Base-by-base conservation (phyloP, 1,140 invertebrate species). In the Macrobrachium rosenbergii region DNA sequence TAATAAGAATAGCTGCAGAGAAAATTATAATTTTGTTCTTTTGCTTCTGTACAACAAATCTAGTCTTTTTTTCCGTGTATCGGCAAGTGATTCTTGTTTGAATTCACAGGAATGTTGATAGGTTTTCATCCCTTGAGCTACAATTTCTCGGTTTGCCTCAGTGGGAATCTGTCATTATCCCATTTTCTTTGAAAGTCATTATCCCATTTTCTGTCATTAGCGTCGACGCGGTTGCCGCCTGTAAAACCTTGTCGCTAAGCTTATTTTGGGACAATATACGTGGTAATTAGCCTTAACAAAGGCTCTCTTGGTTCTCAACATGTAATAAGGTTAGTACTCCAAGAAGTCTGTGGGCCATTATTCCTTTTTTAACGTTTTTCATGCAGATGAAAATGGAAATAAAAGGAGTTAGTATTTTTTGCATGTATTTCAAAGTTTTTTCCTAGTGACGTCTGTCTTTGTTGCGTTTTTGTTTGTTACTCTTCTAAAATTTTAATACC, bases 191-290 rank as follows among this genome's bases (percentile, higher is more conserved):
- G 72, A 62, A 52, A 60, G 73, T 77, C 63, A 84, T 84, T 84
- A 84, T 84, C 82, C 73, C 52, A 84, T 84, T 84, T 84, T 84
- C 58, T 84, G 75, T 78, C 73, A 84, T 84, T 84, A 84, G 73
- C 45, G 59, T 59, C 59, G 82, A 69, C 45, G 72, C 43, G 72
- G 82, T 76, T 83, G 82, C 72, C 72, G 59, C 82, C 63, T 45
- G 82, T 76, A 60, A 83, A 52, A 62, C 72, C 72, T 60, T 76
- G 72, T 76, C 69, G 82, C 72, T 59, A 73, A 76, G 60, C 81
- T 62, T 59, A 83, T 75, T 76, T 59, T 60, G 72, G 12, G 78
- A 23, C 69, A 28, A 76, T 77, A 28, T 84, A 84, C 59, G 58
- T 45, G 82, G n/a, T 77, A 84, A 77, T 84, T 84, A 84, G 73